A percentile compares a stretch with the other conserved stretches of the same genome.
Conservation (phyloP, 2,888 invertebrate genomes). For the Athalia circularis region DNA sequence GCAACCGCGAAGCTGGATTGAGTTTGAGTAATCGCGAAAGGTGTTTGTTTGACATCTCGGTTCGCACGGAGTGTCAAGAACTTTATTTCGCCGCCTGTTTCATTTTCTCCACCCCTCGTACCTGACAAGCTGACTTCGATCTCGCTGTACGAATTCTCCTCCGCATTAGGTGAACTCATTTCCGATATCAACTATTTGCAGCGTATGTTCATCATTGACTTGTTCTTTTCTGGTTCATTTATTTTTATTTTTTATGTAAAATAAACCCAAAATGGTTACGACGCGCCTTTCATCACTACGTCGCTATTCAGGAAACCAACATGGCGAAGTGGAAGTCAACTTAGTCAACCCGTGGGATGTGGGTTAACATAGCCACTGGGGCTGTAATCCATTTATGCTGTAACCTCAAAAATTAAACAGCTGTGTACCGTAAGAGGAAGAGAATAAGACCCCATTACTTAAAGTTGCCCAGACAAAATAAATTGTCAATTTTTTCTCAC, state of each 20-base stretch:
- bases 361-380: too few relatives aligned
- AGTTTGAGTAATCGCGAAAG: too few relatives aligned
- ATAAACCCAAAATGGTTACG: background rate
- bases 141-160: conserved; percentile 43
- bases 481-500: conserved; percentile 55
- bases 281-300: background rate
- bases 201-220: background rate
- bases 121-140: conserved; percentile 49
- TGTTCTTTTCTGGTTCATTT: background rate
- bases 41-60: background rate
- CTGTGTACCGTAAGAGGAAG: too few relatives aligned
- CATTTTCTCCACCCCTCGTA: conserved; percentile 43
- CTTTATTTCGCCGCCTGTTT: conserved; percentile 5
- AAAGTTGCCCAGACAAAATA: too few relatives aligned
- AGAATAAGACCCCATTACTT: too few relatives aligned
- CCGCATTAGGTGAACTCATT: conserved; percentile 35
- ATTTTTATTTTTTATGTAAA: conserved; percentile 13
- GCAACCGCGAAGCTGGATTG: too few relatives aligned
- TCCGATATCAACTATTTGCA: conserved; percentile 16
- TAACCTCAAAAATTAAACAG: too few relatives aligned
- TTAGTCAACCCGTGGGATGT: too few relatives aligned
- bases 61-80: background rate
- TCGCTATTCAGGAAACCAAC: conserved; percentile 26
- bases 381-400: too few relatives aligned
- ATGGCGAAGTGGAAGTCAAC: background rate